These are phyloP conservation scores for Calliphora vicina DNA, from an alignment of 1,140 invertebrate species.

Conservation along the genomic window DNA sequence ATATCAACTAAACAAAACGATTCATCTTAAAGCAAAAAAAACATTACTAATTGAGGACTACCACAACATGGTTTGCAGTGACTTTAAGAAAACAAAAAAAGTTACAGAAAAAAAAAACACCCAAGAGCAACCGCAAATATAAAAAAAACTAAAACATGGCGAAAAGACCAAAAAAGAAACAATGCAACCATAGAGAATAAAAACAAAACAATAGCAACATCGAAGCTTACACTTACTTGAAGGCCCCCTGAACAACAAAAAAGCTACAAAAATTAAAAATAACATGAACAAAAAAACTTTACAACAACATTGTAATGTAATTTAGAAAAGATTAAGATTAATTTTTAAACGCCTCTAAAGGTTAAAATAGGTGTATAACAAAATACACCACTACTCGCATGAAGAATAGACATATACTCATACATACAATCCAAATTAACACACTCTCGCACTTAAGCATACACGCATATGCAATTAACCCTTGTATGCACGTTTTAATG, in stretches of 20 bases:
- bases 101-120: not conserved
- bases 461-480: not conserved
- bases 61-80: conserved; percentile 36
- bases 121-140: not conserved
- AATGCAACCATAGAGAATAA: not conserved
- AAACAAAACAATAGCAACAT: not conserved
- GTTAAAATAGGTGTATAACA: conserved; percentile 24
- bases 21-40: conserved; percentile 27
- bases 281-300: not conserved
- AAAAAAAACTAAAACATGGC: not conserved
- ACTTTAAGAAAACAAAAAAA: not conserved
- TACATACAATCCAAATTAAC: not conserved
- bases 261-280: not conserved
- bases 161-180: not conserved
- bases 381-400: too few relatives aligned
- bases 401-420: not conserved
- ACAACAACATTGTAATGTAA: conserved; percentile 37
- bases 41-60: conserved; percentile 40
- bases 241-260: not conserved
- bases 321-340: conserved; percentile 42
- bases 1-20: conserved; percentile 36
- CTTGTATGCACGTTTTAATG: not conserved
- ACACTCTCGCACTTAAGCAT: too few relatives aligned
- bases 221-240: not conserved
- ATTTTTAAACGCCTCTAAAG: conserved; percentile 39